A percentile compares a stretch with the other conserved stretches of the same genome.
Conservation (phyloP, 1,140 invertebrate species). For the Harpegnathos saltator region DNA sequence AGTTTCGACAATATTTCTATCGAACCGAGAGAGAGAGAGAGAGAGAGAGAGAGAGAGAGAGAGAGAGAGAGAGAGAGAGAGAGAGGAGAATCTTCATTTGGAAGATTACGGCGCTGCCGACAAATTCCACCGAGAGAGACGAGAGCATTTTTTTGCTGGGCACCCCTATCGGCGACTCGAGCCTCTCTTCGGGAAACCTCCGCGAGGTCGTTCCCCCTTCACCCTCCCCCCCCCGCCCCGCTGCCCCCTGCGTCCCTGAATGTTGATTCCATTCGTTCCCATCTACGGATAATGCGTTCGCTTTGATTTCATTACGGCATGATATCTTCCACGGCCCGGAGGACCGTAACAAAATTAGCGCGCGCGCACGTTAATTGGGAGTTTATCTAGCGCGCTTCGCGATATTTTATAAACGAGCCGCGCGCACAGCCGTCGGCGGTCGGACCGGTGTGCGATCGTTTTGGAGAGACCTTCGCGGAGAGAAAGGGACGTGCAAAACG, state of each 20-base stretch:
- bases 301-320: conserved; percentile 17
- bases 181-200: neutral
- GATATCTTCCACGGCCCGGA: neutral
- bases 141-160: too few species aligned
- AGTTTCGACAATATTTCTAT: too few species aligned
- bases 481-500: conserved; percentile 19
- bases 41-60: too few species aligned
- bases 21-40: too few species aligned
- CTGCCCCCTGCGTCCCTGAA: too few species aligned
- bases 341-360: conserved; percentile 27
- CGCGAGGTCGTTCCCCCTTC: too few species aligned
- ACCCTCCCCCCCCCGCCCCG: too few species aligned
- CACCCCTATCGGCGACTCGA: too few species aligned
- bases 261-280: neutral
- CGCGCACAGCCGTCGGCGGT: neutral
- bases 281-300: neutral
- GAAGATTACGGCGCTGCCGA: too few species aligned
- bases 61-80: too few species aligned
- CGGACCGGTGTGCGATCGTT: conserved; percentile 10
- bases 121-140: too few species aligned
- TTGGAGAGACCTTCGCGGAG: conserved; percentile 24
- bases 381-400: conserved; percentile 35
- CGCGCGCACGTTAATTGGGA: conserved; percentile 29
- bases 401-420: conserved; percentile 32
- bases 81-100: too few species aligned